These are phyloP conservation scores for Phasianus colchicus DNA, from an alignment of 2,113 vertebrate species.

Conservation along the genomic window DNA sequence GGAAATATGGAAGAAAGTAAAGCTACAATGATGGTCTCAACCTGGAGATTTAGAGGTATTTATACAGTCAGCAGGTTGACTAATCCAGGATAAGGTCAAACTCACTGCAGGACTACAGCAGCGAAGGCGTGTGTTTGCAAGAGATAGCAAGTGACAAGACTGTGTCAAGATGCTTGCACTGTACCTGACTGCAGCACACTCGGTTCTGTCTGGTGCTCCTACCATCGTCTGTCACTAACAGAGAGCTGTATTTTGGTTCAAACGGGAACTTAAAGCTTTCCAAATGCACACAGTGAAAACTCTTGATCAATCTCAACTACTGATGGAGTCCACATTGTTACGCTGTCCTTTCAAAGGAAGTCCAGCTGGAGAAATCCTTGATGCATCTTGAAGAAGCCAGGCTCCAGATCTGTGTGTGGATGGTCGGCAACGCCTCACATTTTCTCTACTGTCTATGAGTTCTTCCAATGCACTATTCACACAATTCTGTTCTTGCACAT, in stretches of 20 bases:
- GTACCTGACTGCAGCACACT: background rate
- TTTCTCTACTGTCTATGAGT: background rate
- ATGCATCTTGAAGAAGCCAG: background rate
- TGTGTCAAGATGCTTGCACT: background rate
- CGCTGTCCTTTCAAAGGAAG: background rate
- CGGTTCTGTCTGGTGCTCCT: background rate
- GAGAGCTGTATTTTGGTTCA: background rate
- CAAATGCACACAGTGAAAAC: fast-evolving
- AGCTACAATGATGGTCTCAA: background rate
- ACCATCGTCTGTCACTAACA: background rate
- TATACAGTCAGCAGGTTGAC: background rate
- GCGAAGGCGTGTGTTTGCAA: background rate
- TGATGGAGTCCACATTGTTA: background rate
- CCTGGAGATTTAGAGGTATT: background rate
- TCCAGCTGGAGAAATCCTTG: background rate
- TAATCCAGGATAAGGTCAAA: background rate
- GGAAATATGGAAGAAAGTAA: background rate
- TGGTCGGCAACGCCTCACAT: background rate
- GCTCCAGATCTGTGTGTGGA: background rate
- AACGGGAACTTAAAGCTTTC: background rate
- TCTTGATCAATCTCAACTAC: background rate
- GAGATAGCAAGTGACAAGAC: background rate
- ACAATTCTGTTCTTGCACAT: background rate
- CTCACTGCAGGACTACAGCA: background rate
- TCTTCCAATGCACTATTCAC: background rate